phyloP scores from a whole-genome alignment of 2,797 vertebrate species.

The Amblyraja radiata region DNA sequence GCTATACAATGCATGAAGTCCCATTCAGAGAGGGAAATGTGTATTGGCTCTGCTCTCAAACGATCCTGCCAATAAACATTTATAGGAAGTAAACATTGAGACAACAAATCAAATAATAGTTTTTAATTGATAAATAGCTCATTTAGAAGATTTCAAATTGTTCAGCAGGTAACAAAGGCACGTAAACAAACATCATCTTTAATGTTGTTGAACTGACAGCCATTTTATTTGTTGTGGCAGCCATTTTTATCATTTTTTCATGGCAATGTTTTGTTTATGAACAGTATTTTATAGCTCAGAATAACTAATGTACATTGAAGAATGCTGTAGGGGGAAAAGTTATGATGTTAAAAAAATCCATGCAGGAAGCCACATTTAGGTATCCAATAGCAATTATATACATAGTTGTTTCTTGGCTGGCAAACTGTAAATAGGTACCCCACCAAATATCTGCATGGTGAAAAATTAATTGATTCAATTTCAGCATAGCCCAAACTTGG shows the following conservation, averaged over 20 bases:
- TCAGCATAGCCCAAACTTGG: background rate
- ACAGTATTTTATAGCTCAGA: background rate
- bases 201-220: background rate
- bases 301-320: background rate
- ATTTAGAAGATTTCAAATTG: background rate
- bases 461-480: background rate
- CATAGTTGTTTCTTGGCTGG: background rate
- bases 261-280: background rate
- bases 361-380: background rate
- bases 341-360: background rate
- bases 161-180: background rate
- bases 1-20: background rate
- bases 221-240: slow-evolving; percentile 21
- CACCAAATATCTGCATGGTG: background rate
- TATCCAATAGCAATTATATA: background rate
- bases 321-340: background rate
- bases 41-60: background rate
- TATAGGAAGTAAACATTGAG: background rate
- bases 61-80: background rate
- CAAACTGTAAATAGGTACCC: background rate
- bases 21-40: background rate
- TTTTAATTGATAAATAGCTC: slow-evolving; percentile 6
- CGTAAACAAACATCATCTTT: background rate
- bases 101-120: background rate
- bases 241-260: background rate